Evolutionary conservation across 2,797 vertebrate genomes (phyloP).

Genomic region (Pagetopsis macropterus): DNA sequence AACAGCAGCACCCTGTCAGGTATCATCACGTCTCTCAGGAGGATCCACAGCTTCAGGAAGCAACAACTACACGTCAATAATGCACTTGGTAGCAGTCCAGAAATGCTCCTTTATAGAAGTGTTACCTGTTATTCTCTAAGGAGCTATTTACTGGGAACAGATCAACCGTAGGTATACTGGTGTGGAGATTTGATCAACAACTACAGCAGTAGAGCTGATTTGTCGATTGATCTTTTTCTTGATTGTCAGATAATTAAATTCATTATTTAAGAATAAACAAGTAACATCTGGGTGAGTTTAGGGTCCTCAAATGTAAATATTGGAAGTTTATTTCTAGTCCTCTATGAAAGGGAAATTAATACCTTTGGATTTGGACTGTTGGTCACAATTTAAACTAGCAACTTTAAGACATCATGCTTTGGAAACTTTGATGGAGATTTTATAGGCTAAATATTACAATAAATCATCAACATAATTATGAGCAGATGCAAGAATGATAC

Average conservation of each 20-base stretch:
- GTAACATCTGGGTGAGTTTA: no score
- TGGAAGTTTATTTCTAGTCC: not conserved
- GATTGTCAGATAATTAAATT: not conserved
- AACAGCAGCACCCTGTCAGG: constrained; percentile 23
- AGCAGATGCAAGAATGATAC: not conserved
- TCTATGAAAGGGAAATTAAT: not conserved
- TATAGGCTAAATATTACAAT: not conserved
- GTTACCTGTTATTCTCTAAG: not conserved
- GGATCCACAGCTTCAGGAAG: constrained; percentile 5
- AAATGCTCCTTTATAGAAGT: not conserved
- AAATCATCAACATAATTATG: not conserved
- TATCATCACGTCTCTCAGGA: constrained; percentile 7
- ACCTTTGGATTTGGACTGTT: not conserved
- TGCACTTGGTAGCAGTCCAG: not conserved
- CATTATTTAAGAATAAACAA: not conserved
- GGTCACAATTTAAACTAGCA: not conserved
- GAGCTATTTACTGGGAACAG: not conserved
- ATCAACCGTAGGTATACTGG: not conserved
- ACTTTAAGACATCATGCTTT: not conserved
- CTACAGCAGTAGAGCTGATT: not conserved
- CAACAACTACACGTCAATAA: constrained; percentile 14
- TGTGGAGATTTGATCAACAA: not conserved
- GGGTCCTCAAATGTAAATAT: not conserved
- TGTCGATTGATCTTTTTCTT: not conserved
- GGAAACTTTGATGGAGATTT: not conserved